Percentiles rank a stretch among this genome's conserved stretches.
Conservation (phyloP, 2,888 invertebrate species). For the Helleia helle region DNA sequence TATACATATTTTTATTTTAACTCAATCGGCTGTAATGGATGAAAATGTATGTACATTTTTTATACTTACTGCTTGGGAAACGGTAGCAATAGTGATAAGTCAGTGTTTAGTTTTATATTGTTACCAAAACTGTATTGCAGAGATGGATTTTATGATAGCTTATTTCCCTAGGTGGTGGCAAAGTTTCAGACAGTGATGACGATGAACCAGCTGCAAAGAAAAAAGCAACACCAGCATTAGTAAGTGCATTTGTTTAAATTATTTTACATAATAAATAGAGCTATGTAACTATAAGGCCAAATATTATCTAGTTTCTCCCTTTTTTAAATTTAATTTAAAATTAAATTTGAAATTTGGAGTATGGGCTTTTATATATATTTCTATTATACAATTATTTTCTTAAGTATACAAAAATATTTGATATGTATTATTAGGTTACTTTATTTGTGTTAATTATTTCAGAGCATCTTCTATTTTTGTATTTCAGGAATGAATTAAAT, state of each 20-base stretch:
- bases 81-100: conserved; percentile 41
- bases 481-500: conserved; percentile 13
- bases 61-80: conserved; percentile 43
- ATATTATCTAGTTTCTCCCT: too few species aligned
- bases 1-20: conserved; percentile 31
- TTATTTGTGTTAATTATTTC: conserved; percentile 3
- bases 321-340: too few species aligned
- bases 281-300: too few species aligned
- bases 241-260: too few species aligned
- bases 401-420: background rate
- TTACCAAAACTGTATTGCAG: conserved; percentile 23
- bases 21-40: conserved; percentile 29
- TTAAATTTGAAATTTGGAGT: too few species aligned
- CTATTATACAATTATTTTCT: background rate
- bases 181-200: conserved; percentile 87
- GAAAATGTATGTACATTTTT: conserved; percentile 58
- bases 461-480: conserved; percentile 9
- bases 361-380: too few species aligned
- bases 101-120: conserved; percentile 21
- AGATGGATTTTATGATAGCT: conserved; percentile 23
- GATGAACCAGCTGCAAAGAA: conserved; percentile 88
- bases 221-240: conserved; percentile 75
- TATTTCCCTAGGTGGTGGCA: conserved; percentile 70
- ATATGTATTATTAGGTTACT: too few species aligned
- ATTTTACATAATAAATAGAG: too few species aligned